phyloP scores from a whole-genome alignment of 2,888 invertebrate species.

The Eulithis testata region DNA sequence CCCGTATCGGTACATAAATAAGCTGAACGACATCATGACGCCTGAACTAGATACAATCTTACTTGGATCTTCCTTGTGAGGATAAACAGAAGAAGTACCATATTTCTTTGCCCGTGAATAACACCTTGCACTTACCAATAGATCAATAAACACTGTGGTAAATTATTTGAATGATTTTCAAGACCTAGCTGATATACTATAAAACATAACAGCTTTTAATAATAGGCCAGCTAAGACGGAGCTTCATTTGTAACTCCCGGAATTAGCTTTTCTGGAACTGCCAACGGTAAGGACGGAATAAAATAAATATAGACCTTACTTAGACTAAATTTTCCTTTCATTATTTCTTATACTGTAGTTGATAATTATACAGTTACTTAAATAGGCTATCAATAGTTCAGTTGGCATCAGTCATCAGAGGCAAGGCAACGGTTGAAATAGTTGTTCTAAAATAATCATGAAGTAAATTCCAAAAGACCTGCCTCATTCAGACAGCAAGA shows the following conservation, averaged over 20 bases:
- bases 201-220: constrained; percentile 5
- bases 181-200: too few species aligned
- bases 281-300: background rate
- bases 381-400: too few species aligned
- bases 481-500: too few species aligned
- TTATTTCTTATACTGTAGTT: too few species aligned
- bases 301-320: too few species aligned
- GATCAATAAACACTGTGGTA: background rate
- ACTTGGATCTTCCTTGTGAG: background rate
- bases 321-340: too few species aligned
- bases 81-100: too few species aligned
- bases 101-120: too few species aligned
- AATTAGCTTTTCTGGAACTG: constrained; percentile 22
- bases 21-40: constrained; percentile 9
- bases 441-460: background rate
- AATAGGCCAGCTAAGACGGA: constrained; percentile 18
- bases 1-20: constrained; percentile 17
- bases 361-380: too few species aligned
- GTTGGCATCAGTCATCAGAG: too few species aligned
- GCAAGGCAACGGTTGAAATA: background rate
- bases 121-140: too few species aligned
- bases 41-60: constrained; percentile 2
- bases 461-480: background rate
- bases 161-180: background rate
- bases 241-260: constrained; percentile 22